Evolutionary conservation across 2,113 vertebrate species (phyloP).

Genomic region (Periophthalmodon schlosseri): DNA sequence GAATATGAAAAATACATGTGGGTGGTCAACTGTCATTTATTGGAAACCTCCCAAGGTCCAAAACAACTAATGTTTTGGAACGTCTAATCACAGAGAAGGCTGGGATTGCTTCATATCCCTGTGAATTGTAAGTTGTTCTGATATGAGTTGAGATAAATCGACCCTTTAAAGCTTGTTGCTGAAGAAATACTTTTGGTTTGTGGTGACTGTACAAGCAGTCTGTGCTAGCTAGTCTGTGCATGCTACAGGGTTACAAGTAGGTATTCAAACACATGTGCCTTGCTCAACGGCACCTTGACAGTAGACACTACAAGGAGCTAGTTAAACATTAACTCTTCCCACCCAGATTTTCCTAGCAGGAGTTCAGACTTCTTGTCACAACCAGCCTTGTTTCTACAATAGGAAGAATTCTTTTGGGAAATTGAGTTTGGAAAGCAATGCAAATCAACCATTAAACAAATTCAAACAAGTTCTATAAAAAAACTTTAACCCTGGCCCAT

Average conservation of each 20-base stretch:
- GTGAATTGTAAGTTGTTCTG: not conserved
- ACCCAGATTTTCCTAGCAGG: slow-evolving; percentile 46
- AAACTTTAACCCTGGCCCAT: not conserved
- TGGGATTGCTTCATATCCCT: slow-evolving; percentile 17
- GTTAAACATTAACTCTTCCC: slow-evolving; percentile 64
- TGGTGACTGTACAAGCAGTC: slow-evolving; percentile 22
- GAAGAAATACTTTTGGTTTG: not conserved
- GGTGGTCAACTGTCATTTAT: not conserved
- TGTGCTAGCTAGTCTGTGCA: slow-evolving; percentile 68
- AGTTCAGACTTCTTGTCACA: slow-evolving; percentile 49
- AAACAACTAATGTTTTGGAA: slow-evolving; percentile 1
- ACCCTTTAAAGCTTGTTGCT: not conserved
- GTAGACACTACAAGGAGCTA: slow-evolving; percentile 19
- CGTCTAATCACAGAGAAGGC: not conserved
- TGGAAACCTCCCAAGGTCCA: not conserved
- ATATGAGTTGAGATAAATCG: slow-evolving; percentile 1
- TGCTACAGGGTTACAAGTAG: slow-evolving; percentile 36
- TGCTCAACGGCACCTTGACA: slow-evolving; percentile 52
- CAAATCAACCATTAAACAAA: slow-evolving; percentile 38
- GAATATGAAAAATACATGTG: not conserved
- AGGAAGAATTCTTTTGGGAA: slow-evolving; percentile 27
- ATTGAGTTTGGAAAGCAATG: slow-evolving; percentile 42
- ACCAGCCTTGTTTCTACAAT: slow-evolving; percentile 11
- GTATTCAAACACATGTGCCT: slow-evolving; percentile 39
- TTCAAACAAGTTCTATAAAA: slow-evolving; percentile 23